phyloP scores from a whole-genome alignment of 2,797 vertebrate species.

The Apodemus agrarius region DNA sequence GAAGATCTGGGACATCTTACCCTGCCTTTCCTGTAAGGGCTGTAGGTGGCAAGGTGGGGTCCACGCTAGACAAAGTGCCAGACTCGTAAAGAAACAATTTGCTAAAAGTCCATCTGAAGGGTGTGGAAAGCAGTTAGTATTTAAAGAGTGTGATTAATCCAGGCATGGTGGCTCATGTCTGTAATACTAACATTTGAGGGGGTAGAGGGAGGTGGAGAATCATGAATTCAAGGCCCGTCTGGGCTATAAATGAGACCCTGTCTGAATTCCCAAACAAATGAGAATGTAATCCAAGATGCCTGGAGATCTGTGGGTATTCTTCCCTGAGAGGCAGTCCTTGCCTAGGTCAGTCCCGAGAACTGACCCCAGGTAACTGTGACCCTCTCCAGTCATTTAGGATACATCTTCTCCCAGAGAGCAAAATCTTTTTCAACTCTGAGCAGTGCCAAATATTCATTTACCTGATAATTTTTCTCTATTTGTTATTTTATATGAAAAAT shows the following conservation, averaged over 20 bases:
- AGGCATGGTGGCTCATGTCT: neutral
- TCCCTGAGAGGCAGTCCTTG: neutral
- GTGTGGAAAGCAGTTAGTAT: neutral
- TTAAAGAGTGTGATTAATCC: neutral
- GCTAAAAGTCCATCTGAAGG: neutral
- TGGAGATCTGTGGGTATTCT: neutral
- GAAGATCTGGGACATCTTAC: slow-evolving; percentile 53
- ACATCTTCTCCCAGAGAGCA: neutral
- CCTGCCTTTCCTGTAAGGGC: neutral
- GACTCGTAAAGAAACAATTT: neutral
- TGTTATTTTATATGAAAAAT: neutral
- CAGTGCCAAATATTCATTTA: neutral
- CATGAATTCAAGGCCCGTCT: neutral
- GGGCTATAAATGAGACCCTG: neutral
- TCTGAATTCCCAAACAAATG: neutral
- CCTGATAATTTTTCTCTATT: neutral
- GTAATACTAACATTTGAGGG: neutral
- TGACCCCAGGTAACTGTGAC: neutral
- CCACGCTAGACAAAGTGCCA: neutral
- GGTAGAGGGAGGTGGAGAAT: neutral
- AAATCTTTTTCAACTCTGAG: neutral
- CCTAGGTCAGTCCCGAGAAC: neutral
- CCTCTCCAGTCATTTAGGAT: neutral
- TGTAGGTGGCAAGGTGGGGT: slow-evolving; percentile 52
- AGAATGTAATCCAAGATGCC: neutral